phyloP scores from a whole-genome alignment of 2,888 invertebrate genomes.

The Harpagoxenus sublaevis region DNA sequence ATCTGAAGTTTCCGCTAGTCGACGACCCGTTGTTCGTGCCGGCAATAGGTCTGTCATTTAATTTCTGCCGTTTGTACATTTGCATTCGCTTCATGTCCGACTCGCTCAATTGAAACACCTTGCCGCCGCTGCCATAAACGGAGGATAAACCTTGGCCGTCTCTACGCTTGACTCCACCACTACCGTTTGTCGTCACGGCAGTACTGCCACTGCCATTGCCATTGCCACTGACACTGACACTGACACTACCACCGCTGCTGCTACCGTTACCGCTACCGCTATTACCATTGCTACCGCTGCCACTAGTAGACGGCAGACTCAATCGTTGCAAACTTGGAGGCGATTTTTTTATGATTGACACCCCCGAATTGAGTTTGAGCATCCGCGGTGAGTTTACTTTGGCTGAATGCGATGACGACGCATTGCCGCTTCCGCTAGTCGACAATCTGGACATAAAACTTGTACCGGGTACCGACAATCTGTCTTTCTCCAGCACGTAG shows the following conservation, averaged over 20 bases:
- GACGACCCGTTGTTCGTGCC: conserved; percentile 64
- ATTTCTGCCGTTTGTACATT: conserved; percentile 86
- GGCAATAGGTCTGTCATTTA: conserved; percentile 75
- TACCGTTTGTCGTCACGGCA: neutral
- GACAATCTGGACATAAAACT: conserved; percentile 63
- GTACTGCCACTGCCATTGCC: conserved; percentile 75
- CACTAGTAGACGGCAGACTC: conserved; percentile 74
- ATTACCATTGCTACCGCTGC: neutral
- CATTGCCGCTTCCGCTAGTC: neutral
- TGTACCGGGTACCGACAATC: conserved; percentile 71
- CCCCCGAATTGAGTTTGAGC: conserved; percentile 82
- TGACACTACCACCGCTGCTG: neutral
- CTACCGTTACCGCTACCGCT: conserved; percentile 87
- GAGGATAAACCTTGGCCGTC: neutral
- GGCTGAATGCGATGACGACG: conserved; percentile 18
- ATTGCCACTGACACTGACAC: conserved; percentile 80
- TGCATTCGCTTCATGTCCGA: conserved; percentile 92
- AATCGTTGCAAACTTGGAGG: conserved; percentile 83
- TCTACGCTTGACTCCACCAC: neutral
- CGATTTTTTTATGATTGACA: conserved; percentile 85
- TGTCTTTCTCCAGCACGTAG: conserved; percentile 81
- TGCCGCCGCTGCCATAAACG: conserved; percentile 87
- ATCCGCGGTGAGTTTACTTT: conserved; percentile 73
- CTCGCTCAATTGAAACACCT: conserved; percentile 92
- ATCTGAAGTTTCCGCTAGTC: conserved; percentile 60